Percentiles rank a stretch among this genome's conserved stretches.
phyloP scores from a whole-genome alignment of 1,140 invertebrate genomes.

The Mercenaria mercenaria region DNA sequence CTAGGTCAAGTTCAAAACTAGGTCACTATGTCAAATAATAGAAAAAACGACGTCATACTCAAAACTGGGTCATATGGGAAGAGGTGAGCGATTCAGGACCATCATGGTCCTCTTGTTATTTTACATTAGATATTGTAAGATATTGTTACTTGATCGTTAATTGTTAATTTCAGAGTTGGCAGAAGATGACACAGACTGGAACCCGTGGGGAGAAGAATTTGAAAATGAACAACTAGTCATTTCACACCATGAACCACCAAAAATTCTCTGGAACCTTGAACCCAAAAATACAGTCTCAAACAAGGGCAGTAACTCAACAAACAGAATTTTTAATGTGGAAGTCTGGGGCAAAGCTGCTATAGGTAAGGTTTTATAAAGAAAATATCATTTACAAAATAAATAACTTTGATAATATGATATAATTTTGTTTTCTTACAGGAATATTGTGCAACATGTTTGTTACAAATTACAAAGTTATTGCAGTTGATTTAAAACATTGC shows the following conservation, averaged over 20 bases:
- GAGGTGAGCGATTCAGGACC: no score
- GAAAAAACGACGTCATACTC: no score
- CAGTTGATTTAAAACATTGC: no score
- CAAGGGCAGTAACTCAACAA: conserved; percentile 50
- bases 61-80: no score
- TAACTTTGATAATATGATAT: background rate
- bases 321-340: conserved; percentile 82
- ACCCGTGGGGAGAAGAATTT: conserved; percentile 86
- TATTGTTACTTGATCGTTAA: background rate
- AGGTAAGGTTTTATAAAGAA: conserved; percentile 77
- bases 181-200: conserved; percentile 83
- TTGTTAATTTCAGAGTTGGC: conserved; percentile 77
- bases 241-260: conserved; percentile 75
- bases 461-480: no score
- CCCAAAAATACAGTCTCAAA: conserved; percentile 56
- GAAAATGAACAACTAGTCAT: conserved; percentile 79
- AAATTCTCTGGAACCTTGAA: conserved; percentile 75
- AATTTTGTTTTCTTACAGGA: background rate
- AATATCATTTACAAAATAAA: background rate
- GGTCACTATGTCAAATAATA: no score
- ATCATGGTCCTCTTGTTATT: no score
- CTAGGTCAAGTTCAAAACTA: no score
- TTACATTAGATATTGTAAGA: background rate
- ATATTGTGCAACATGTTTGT: background rate
- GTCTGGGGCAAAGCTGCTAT: conserved; percentile 88